phyloP scores from a whole-genome alignment of 2,797 vertebrate species.

The Darevskia nairensis region DNA sequence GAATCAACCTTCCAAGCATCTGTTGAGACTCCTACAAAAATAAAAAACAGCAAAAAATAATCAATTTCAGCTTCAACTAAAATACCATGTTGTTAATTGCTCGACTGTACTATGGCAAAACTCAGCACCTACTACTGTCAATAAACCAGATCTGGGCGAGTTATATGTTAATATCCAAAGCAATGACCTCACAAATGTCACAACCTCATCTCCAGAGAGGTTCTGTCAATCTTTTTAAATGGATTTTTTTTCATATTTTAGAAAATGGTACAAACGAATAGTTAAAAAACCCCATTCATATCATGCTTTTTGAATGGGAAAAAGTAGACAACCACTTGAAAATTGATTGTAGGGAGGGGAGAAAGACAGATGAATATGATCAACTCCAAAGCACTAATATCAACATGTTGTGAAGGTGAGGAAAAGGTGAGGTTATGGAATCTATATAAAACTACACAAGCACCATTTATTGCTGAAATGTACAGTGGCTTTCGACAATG shows the following conservation, averaged over 20 bases:
- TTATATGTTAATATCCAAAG: not conserved
- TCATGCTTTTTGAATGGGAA: too few relatives aligned
- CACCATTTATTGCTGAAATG: not conserved
- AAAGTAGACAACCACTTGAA: too few relatives aligned
- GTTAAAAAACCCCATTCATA: too few relatives aligned
- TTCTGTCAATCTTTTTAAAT: too few relatives aligned
- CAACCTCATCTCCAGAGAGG: too few relatives aligned
- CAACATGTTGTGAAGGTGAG: too few relatives aligned
- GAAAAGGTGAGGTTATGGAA: not conserved
- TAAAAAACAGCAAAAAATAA: not conserved
- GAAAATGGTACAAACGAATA: too few relatives aligned
- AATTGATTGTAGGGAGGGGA: too few relatives aligned
- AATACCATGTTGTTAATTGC: not conserved
- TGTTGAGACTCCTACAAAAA: constrained; percentile 92
- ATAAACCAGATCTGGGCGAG: not conserved
- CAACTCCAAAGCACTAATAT: too few relatives aligned
- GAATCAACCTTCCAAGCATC: constrained; percentile 94
- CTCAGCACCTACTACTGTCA: not conserved
- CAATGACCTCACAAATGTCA: not conserved
- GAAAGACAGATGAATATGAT: too few relatives aligned
- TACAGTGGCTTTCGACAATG: not conserved
- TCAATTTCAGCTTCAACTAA: not conserved
- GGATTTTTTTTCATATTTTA: too few relatives aligned
- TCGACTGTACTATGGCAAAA: not conserved
- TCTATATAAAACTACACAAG: not conserved